Evolutionary conservation across 2,797 vertebrate genomes (phyloP).

Genomic region (Pangasius macronema): DNA sequence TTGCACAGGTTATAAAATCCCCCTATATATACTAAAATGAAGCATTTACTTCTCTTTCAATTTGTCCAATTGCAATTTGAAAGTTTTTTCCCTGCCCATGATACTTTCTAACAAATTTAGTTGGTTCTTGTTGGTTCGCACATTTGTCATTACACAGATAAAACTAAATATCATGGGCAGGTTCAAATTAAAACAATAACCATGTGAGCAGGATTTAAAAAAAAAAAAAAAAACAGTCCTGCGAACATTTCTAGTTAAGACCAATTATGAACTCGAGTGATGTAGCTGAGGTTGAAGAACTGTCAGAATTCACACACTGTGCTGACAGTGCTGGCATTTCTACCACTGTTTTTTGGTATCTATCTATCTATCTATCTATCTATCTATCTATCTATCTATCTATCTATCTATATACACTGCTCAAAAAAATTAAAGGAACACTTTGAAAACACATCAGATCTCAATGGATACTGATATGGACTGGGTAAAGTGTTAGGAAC

Average conservation of each 20-base stretch:
- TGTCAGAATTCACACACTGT: neutral
- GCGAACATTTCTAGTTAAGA: neutral
- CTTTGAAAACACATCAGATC: no score
- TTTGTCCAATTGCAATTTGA: neutral
- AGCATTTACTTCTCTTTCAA: neutral
- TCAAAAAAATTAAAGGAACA: no score
- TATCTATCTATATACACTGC: no score
- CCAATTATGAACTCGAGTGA: neutral
- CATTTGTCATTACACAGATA: neutral
- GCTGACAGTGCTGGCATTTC: no score
- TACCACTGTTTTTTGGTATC: no score
- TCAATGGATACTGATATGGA: no score
- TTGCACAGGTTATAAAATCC: neutral
- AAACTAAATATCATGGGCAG: neutral
- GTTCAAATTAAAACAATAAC: neutral
- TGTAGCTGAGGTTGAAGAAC: neutral
- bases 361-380: no score
- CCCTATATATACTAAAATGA: neutral
- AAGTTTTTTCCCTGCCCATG: neutral
- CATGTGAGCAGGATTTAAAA: neutral
- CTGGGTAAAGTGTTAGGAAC: no score
- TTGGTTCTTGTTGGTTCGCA: neutral
- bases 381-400: no score
- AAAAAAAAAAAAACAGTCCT: neutral
- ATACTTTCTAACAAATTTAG: neutral